Base-by-base conservation (phyloP, 1,140 invertebrate genomes). In the Cryptotermes secundus region DNA sequence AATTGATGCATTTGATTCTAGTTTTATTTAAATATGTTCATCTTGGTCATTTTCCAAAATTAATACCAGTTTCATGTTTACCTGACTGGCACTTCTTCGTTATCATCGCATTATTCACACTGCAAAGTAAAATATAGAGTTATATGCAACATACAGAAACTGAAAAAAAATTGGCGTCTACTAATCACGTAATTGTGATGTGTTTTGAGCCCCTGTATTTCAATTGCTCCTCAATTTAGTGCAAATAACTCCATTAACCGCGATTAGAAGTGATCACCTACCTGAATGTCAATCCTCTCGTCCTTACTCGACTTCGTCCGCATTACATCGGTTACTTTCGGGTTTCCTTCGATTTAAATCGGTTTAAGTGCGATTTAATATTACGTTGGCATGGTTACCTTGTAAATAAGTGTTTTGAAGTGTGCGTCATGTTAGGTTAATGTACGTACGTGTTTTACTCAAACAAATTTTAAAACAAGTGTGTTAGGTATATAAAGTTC, bases 271-370 rank as follows among this genome's bases (percentile, higher is more conserved):
- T 72, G 26, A 72, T 72, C 59, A 72, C 59, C 59, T 72, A 72
- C 26, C 59, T 72, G 59, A 72, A 72, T 72, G 59, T 72, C 59
- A 72, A 72, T 72, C n/a, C 59, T 72, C n/a, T 72, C 59, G 26
- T 26, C 26, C 14, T 72, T 31, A n/a, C 31, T 72, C 59, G 59
- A 16, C n/a, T 72, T n/a, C n/a, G 26, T 72, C n/a, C 59, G 59
- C 16, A 26, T 9, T 12, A 7, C 6, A 72, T 72, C 59, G 59
- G 59, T 4, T 10, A 31, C 14, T 72, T 72, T 72, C 59, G 26
- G 14, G n/a, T 3, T 10, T 31, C n/a, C 31, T n/a, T 72, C 59
- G 59, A 31, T n/a, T 0, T n/a, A 12, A 72, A 31, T 72, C n/a
- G 26, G 2, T 14, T 72, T n/a, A 6, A 9, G 26, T n/a, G 45